Conservation (phyloP, 2,113 vertebrate genomes). For the Albula glossodonta region DNA sequence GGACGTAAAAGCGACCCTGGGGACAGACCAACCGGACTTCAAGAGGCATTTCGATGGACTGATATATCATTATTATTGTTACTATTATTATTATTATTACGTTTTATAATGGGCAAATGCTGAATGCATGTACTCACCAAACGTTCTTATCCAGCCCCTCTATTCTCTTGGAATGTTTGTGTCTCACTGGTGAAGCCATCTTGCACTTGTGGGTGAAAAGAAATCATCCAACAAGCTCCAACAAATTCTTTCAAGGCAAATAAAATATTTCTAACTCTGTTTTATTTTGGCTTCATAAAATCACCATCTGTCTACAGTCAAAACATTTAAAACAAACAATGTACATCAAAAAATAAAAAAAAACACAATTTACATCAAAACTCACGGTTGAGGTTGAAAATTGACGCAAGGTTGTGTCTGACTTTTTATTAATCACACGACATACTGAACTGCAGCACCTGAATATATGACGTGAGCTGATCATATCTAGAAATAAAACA, state of each 20-base stretch:
- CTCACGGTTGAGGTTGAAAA: constrained; percentile 60
- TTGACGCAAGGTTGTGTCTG: constrained; percentile 25
- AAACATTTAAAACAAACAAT: neutral
- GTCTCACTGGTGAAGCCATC: constrained; percentile 73
- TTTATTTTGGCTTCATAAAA: too few relatives aligned
- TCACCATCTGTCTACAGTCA: too few relatives aligned
- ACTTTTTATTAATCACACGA: constrained; percentile 19
- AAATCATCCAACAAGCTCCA: neutral
- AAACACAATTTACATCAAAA: neutral
- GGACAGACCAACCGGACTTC: constrained; percentile 15
- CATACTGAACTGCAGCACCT: constrained; percentile 29
- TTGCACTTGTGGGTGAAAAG: constrained; percentile 41
- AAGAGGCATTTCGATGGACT: neutral
- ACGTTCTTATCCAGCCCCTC: constrained; percentile 89
- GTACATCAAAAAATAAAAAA: neutral
- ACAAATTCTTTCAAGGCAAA: too few relatives aligned
- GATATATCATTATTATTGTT: neutral
- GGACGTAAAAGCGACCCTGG: constrained; percentile 86
- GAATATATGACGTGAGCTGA: constrained; percentile 25
- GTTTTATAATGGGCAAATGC: neutral
- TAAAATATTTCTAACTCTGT: too few relatives aligned
- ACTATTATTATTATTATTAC: neutral
- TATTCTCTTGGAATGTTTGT: constrained; percentile 85
- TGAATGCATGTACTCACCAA: constrained; percentile 75
- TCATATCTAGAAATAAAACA: constrained; percentile 57